These are phyloP conservation scores for Melinaea menophilus DNA, from an alignment of 2,888 invertebrate species.

Conservation along the genomic window DNA sequence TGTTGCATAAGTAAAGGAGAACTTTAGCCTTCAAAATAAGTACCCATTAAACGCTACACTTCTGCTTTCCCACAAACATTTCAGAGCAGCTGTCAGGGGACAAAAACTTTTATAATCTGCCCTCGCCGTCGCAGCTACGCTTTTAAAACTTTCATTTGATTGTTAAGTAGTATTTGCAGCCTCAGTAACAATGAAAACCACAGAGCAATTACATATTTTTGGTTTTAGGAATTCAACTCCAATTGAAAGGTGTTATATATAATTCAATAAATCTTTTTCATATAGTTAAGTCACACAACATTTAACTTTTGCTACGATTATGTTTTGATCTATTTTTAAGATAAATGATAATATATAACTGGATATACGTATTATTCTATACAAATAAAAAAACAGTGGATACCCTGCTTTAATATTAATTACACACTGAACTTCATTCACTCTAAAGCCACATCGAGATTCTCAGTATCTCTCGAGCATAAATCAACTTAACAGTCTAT, in stretches of 20 bases:
- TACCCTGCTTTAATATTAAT: no score
- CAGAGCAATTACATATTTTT: slow-evolving; percentile 17
- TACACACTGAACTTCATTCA: not conserved
- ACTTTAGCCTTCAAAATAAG: slow-evolving; percentile 20
- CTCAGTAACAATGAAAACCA: slow-evolving; percentile 22
- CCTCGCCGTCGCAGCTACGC: slow-evolving; percentile 38
- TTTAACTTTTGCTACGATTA: no score
- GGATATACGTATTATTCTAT: no score
- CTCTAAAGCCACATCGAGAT: not conserved
- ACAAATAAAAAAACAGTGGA: no score
- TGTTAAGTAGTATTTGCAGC: slow-evolving; percentile 40
- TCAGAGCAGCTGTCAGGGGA: slow-evolving; percentile 32
- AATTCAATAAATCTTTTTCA: no score
- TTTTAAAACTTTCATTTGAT: slow-evolving; percentile 54
- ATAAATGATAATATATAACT: no score
- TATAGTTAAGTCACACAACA: no score
- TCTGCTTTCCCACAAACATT: slow-evolving; percentile 29
- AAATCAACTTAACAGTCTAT: slow-evolving; percentile 58
- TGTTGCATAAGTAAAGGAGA: slow-evolving; percentile 11
- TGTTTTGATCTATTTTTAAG: no score
- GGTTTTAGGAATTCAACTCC: no score
- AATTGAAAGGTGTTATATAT: no score
- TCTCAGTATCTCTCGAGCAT: slow-evolving; percentile 34
- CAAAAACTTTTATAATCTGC: slow-evolving; percentile 56
- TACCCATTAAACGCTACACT: slow-evolving; percentile 25